These are phyloP conservation scores for Fistularia tabacaria DNA, from an alignment of 2,797 vertebrate species.

Conservation along the genomic window DNA sequence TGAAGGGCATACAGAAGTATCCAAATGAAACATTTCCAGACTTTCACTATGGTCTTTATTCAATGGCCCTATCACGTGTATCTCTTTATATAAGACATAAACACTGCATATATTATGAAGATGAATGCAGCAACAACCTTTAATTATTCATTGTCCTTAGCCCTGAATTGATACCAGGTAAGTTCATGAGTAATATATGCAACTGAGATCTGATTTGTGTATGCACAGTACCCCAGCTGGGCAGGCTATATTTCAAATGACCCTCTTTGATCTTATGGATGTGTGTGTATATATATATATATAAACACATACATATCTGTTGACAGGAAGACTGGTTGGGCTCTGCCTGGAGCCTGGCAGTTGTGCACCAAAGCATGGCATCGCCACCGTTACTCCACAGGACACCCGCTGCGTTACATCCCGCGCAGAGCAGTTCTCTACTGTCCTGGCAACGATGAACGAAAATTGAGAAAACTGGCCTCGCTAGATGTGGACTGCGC, in stretches of 20 bases:
- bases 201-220: slow-evolving; percentile 16
- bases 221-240: slow-evolving; percentile 1
- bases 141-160: slow-evolving; percentile 46
- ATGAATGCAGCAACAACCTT: slow-evolving; percentile 48
- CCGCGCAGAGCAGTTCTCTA: slow-evolving; percentile 94
- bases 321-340: slow-evolving; percentile 58
- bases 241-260: background rate
- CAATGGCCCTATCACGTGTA: slow-evolving; percentile 7
- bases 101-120: slow-evolving; percentile 35
- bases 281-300: slow-evolving; percentile 35
- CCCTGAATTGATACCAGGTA: slow-evolving; percentile 22
- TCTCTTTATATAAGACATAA: slow-evolving; percentile 2
- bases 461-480: slow-evolving; percentile 89
- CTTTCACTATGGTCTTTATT: slow-evolving; percentile 40
- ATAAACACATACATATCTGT: slow-evolving; percentile 6
- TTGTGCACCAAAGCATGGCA: slow-evolving; percentile 43
- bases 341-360: slow-evolving; percentile 46
- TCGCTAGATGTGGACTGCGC: slow-evolving; percentile 89
- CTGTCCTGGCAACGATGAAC: slow-evolving; percentile 91
- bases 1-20: slow-evolving; percentile 71
- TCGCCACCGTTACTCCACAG: slow-evolving; percentile 64
- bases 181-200: slow-evolving; percentile 31
- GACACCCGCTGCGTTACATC: slow-evolving; percentile 77
- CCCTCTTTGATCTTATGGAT: no score
- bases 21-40: slow-evolving; percentile 63